These are phyloP conservation scores for Buphagus erythrorhynchus DNA, from an alignment of 2,797 vertebrate genomes.

Conservation along the genomic window DNA sequence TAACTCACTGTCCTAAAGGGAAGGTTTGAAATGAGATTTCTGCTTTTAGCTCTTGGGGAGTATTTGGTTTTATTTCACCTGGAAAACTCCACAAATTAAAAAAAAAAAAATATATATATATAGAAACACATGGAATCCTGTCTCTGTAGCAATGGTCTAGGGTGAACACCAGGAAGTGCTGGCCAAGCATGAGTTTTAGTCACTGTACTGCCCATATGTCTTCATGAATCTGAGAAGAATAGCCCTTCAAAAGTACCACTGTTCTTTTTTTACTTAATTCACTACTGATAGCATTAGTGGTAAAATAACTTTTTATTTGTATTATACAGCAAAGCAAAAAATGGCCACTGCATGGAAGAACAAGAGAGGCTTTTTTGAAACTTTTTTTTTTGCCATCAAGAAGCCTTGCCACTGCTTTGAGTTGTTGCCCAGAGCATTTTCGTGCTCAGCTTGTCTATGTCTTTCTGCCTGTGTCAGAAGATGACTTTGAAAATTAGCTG, in stretches of 20 bases:
- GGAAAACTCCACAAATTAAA: not conserved
- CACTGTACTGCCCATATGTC: accelerated
- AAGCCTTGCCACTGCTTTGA: not conserved
- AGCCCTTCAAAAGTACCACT: not conserved
- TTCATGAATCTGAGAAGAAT: not conserved
- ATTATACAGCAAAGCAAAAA: not conserved
- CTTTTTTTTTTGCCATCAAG: not conserved
- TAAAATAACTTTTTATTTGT: not conserved
- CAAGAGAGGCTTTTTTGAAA: not conserved
- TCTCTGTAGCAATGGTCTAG: not conserved
- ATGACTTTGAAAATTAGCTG: constrained; percentile 18
- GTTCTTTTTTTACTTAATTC: not conserved
- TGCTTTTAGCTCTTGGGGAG: not conserved
- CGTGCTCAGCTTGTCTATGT: not conserved
- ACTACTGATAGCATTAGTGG: not conserved
- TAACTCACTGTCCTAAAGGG: not conserved
- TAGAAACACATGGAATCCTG: not conserved
- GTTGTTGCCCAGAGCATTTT: not conserved
- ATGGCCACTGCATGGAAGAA: not conserved
- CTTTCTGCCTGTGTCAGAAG: not conserved
- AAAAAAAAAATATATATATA: too few relatives aligned
- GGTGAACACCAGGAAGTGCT: not conserved
- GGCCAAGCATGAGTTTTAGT: not conserved
- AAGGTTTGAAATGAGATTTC: not conserved
- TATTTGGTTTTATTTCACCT: not conserved